Percentiles rank a stretch among this genome's conserved stretches.
phyloP scores from a whole-genome alignment of 2,113 vertebrate species.

The Mastomys natalensis region DNA sequence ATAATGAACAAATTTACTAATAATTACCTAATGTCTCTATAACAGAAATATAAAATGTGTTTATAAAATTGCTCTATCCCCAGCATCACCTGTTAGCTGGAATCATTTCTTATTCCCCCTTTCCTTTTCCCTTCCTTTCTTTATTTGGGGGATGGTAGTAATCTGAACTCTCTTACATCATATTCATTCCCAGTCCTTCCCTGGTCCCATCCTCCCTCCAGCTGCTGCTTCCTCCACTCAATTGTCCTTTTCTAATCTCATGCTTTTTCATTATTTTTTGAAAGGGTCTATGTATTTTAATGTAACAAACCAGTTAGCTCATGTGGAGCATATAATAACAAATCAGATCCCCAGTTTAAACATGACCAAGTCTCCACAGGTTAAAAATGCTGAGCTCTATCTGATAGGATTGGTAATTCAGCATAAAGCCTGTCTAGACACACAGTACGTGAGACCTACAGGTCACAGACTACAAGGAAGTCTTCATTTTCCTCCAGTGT shows the following conservation, averaged over 20 bases:
- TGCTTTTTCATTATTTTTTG: background rate
- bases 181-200: too few relatives aligned
- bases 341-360: background rate
- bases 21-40: background rate
- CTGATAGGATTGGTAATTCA: background rate
- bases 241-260: background rate
- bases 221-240: background rate
- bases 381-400: background rate
- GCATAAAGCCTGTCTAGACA: background rate
- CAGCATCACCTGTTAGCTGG: background rate
- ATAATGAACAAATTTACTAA: background rate
- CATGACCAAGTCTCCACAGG: background rate
- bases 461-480: background rate
- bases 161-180: background rate
- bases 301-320: background rate
- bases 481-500: background rate
- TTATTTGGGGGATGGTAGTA: background rate
- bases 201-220: background rate
- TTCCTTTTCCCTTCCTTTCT: background rate
- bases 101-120: background rate
- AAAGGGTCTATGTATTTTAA: background rate
- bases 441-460: background rate
- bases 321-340: background rate
- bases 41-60: background rate
- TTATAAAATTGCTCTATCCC: too few relatives aligned